phyloP scores from a whole-genome alignment of 1,140 invertebrate genomes.

The Teleopsis dalmanni region DNA sequence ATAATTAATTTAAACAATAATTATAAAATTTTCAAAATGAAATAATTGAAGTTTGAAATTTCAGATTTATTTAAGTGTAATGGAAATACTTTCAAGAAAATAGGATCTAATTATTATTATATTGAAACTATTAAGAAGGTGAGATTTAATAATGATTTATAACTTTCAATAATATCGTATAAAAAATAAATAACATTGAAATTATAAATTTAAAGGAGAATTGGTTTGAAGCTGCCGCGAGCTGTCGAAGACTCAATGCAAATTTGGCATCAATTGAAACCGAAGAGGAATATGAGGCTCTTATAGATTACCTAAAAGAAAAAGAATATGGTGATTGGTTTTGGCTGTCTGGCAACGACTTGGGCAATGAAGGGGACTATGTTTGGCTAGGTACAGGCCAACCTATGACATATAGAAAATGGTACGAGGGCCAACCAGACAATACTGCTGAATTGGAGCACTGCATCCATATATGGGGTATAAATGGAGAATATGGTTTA shows the following conservation, averaged over 20 bases:
- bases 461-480: constrained; percentile 25
- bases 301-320: background rate
- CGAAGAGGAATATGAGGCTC: background rate
- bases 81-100: too few relatives aligned
- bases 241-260: constrained; percentile 2
- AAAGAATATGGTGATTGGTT: constrained; percentile 1
- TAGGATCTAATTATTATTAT: too few relatives aligned
- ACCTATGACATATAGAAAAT: constrained; percentile 28
- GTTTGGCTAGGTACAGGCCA: constrained; percentile 19
- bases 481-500: too few relatives aligned
- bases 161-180: too few relatives aligned
- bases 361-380: constrained; percentile 12
- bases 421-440: constrained; percentile 29
- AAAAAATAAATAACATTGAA: too few relatives aligned
- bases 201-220: background rate
- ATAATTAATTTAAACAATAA: too few relatives aligned
- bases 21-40: too few relatives aligned
- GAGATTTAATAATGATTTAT: too few relatives aligned
- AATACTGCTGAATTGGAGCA: constrained; percentile 34
- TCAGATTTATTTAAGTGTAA: too few relatives aligned
- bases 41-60: too few relatives aligned
- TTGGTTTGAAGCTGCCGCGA: constrained; percentile 4
- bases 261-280: constrained; percentile 2
- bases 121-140: too few relatives aligned
- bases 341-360: constrained; percentile 21